A percentile compares a stretch with the other conserved stretches of the same genome.
Conservation (phyloP, 2,113 vertebrate genomes). For the Tympanuchus pallidicinctus region DNA sequence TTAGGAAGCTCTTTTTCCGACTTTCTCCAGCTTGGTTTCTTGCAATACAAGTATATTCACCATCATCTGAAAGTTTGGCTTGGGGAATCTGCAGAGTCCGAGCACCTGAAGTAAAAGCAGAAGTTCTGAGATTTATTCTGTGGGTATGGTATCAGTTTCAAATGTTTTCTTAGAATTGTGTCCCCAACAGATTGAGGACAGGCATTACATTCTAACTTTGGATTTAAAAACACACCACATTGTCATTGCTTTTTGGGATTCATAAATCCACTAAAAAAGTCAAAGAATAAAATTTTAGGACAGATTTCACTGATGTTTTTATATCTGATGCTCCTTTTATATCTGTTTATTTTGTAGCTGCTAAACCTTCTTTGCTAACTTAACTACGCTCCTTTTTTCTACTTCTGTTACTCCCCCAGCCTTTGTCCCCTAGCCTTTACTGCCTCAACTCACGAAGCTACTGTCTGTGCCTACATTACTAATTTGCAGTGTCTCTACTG, state of each 20-base stretch:
- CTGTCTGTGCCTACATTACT: background rate
- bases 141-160: background rate
- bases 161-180: background rate
- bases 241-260: background rate
- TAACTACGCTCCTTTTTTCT: background rate
- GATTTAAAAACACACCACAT: background rate
- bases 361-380: background rate
- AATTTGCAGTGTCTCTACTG: background rate
- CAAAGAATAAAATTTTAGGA: background rate
- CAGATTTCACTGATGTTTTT: background rate
- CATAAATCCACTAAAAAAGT: background rate
- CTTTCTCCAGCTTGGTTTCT: slow-evolving; percentile 92
- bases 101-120: slow-evolving; percentile 80
- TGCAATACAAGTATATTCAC: slow-evolving; percentile 91
- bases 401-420: background rate
- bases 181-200: background rate
- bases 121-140: background rate
- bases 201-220: background rate
- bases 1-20: slow-evolving; percentile 88
- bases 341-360: background rate
- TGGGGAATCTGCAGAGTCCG: slow-evolving; percentile 90
- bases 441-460: background rate
- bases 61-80: slow-evolving; percentile 89
- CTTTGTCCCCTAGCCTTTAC: no score
- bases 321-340: background rate